Conservation (phyloP, 2,888 invertebrate genomes). For the Zaprionus bogoriensis region DNA sequence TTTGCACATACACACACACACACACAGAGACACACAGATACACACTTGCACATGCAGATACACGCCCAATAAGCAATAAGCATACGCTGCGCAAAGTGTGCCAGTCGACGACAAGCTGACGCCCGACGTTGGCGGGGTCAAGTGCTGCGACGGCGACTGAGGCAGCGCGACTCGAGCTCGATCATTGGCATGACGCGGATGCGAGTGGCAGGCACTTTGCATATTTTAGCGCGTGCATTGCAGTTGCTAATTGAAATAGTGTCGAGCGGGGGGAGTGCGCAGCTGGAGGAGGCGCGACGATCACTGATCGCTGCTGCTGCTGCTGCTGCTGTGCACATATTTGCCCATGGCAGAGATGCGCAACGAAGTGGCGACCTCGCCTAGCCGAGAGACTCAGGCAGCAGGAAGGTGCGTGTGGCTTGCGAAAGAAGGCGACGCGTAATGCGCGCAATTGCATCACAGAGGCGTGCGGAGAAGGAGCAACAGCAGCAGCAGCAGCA, state of each 20-base stretch:
- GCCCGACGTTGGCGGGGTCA: conserved; percentile 60
- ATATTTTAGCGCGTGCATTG: conserved; percentile 73
- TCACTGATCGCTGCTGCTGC: conserved; percentile 20
- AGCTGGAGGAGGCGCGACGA: conserved; percentile 25
- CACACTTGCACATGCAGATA: conserved; percentile 38
- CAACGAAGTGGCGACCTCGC: conserved; percentile 75
- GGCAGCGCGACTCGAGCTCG: conserved; percentile 23
- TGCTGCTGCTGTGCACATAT: conserved; percentile 60
- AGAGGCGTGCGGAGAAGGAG: conserved; percentile 31
- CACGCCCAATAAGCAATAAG: conserved; percentile 71
- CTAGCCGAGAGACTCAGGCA: no score
- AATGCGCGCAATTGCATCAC: conserved; percentile 70
- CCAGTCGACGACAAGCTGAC: conserved; percentile 36
- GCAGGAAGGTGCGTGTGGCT: conserved; percentile 61
- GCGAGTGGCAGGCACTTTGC: conserved; percentile 71
- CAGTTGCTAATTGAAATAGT: conserved; percentile 80
- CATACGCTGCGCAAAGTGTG: conserved; percentile 67
- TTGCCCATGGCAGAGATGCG: conserved; percentile 74
- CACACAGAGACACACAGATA: conserved; percentile 1
- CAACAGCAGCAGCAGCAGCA: background rate
- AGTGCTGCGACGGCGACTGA: conserved; percentile 47
- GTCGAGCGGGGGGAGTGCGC: conserved; percentile 41
- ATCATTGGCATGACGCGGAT: conserved; percentile 57
- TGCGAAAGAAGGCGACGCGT: conserved; percentile 19
- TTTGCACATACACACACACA: conserved; percentile 55